Conservation (phyloP, 2,797 vertebrate genomes). For the Malurus splendens region DNA sequence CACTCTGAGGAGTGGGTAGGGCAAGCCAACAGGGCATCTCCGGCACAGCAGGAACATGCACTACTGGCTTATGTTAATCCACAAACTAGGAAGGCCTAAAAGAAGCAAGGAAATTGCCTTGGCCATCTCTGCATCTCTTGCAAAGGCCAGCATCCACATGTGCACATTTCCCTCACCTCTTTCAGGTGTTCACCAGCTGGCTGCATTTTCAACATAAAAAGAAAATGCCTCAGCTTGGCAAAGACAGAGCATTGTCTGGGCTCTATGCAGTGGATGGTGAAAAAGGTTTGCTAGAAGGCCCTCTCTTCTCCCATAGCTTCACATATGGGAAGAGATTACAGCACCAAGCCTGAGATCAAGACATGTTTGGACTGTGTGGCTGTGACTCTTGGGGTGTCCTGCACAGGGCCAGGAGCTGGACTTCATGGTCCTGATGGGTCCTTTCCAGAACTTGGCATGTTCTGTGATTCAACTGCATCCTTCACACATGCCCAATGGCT, state of each 20-base stretch:
- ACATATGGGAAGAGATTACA: not conserved
- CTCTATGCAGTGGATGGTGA: not conserved
- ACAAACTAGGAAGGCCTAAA: not conserved
- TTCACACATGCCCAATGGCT: not conserved
- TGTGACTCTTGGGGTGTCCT: not conserved
- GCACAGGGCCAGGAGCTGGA: not conserved
- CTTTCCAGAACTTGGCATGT: not conserved
- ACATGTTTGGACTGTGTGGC: not conserved
- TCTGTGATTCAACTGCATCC: not conserved
- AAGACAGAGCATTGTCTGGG: not conserved
- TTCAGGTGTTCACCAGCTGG: accelerated
- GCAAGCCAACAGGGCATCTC: not conserved
- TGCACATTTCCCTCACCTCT: accelerated
- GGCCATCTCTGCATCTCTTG: not conserved
- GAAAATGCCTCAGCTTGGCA: not conserved
- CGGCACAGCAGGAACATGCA: not conserved
- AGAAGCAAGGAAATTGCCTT: not conserved
- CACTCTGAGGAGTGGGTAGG: accelerated
- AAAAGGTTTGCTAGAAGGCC: not conserved
- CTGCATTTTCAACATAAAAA: not conserved
- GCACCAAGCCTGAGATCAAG: not conserved
- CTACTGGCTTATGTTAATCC: accelerated
- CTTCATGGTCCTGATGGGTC: not conserved
- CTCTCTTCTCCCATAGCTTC: not conserved
- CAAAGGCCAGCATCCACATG: not conserved